Base-by-base conservation (phyloP, 2,888 invertebrate genomes). In the Odontomyia ornata region DNA sequence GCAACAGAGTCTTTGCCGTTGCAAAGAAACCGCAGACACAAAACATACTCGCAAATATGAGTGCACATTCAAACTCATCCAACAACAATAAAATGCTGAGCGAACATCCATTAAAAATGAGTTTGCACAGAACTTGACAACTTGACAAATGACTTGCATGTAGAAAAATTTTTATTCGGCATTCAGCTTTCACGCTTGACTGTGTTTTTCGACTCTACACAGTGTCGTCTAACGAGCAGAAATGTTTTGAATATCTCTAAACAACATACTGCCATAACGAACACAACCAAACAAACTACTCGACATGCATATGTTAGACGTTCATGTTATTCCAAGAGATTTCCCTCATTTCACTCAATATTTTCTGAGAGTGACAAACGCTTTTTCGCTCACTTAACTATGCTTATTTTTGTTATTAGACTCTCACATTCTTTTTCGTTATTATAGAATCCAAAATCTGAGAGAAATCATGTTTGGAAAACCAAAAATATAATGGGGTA, bases 121-220 rank as follows among this genome's bases (percentile, higher is more conserved):
- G 78, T 78, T 78, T 78, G 77, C 77, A 78, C 77, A 78, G 64
- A 65, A 78, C 78, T 77, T 78, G 78, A 78, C 78, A 78, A 78
- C 62, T 77, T 78, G 78, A 78, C 77, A 78, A 78, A 78, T 78
- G 78, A 75, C 76, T 78, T 78, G 77, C 75, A 77, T 78, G 69
- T 67, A 75, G 36, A 73, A 65, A 72, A 76, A 78, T 67, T 76
- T 67, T 78, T 76, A 57, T 43, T 73, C 43, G 36, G 43, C n/a
- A 15, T 62, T 72, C 28, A 72, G 46, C 25, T 75, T 60, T 57
- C 73, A 46, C 60, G 67, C 67, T 43, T n/a, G 3, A 21, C 23
- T 25, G 60, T 60, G 60, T 5, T 60, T 52, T 60, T 60, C 23
- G 60, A 60, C 60, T 13, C 21, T 25, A 13, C 4, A 18, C 23